Conservation (phyloP, 2,113 vertebrate species). For the Notiomystis cincta region DNA sequence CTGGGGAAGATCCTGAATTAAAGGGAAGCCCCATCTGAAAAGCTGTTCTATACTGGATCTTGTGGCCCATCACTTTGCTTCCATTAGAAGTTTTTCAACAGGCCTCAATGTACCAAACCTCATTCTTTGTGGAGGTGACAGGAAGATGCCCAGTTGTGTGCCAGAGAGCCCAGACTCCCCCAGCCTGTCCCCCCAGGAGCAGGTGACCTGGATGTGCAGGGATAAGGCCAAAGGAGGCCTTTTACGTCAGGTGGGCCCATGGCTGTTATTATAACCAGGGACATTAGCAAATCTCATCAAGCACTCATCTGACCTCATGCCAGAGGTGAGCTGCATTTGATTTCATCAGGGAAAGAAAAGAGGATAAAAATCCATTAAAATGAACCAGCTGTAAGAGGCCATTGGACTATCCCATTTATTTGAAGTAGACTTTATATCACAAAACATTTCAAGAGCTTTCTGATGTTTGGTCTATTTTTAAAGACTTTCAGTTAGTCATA, state of each 20-base stretch:
- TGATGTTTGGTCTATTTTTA: conserved; percentile 17
- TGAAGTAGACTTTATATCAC: neutral
- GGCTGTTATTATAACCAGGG: neutral
- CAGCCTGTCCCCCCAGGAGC: neutral
- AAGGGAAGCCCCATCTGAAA: neutral
- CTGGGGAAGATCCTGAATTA: neutral
- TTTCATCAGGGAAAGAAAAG: conserved; percentile 9
- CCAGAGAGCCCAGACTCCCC: neutral
- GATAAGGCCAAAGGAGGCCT: neutral
- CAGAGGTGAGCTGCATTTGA: conserved; percentile 30
- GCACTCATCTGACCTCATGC: neutral
- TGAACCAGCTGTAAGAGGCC: neutral
- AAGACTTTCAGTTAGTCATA: conserved; percentile 44
- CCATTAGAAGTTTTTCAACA: neutral
- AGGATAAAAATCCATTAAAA: conserved; percentile 54
- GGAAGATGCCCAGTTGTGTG: neutral
- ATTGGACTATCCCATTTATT: neutral
- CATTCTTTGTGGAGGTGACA: accelerated
- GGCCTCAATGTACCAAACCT: neutral
- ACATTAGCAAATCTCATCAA: conserved; percentile 31
- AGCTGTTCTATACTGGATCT: neutral
- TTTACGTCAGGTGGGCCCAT: neutral
- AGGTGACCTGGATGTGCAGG: neutral
- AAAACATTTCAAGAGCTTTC: conserved; percentile 38
- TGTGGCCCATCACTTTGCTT: neutral